phyloP scores from a whole-genome alignment of 2,888 invertebrate genomes.

The Gibbula magus region DNA sequence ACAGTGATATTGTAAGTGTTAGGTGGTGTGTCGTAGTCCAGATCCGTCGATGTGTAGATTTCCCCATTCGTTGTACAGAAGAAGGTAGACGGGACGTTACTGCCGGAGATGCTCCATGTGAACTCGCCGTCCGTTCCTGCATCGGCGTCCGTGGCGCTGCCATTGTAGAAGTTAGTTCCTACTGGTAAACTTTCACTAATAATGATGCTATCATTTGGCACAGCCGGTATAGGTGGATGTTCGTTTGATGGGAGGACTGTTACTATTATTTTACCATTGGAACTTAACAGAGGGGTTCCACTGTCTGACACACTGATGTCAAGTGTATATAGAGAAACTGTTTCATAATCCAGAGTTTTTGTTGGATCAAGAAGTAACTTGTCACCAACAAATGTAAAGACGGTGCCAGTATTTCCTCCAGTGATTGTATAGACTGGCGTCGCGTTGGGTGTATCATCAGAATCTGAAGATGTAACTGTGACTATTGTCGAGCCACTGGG shows the following conservation, averaged over 20 bases:
- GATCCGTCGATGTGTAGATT: constrained; percentile 41
- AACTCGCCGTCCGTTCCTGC: constrained; percentile 52
- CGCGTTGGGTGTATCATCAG: constrained; percentile 52
- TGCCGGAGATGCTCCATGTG: constrained; percentile 51
- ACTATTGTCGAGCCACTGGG: constrained; percentile 74
- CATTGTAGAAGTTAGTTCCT: constrained; percentile 51
- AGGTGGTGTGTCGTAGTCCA: constrained; percentile 61
- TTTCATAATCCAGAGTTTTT: constrained; percentile 57
- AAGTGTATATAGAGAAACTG: constrained; percentile 46
- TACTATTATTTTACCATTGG: constrained; percentile 31
- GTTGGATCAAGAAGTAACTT: constrained; percentile 26
- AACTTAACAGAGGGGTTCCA: constrained; percentile 22
- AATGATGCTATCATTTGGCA: constrained; percentile 29
- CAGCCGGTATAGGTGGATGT: constrained; percentile 41
- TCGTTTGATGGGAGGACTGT: constrained; percentile 47
- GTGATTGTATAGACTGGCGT: constrained; percentile 41
- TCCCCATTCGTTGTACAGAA: constrained; percentile 45
- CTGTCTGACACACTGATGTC: constrained; percentile 35
- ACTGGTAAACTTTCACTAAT: constrained; percentile 44
- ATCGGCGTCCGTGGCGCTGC: constrained; percentile 52
- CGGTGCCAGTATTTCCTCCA: constrained; percentile 34
- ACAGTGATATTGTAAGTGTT: constrained; percentile 44
- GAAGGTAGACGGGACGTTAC: constrained; percentile 49
- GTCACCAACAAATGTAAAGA: constrained; percentile 31
- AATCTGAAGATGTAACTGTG: constrained; percentile 49